Evolutionary conservation across 2,113 vertebrate species (phyloP), one percentile per base, ranked within the genome.

Genomic region (Cheilinus undulatus): DNA sequence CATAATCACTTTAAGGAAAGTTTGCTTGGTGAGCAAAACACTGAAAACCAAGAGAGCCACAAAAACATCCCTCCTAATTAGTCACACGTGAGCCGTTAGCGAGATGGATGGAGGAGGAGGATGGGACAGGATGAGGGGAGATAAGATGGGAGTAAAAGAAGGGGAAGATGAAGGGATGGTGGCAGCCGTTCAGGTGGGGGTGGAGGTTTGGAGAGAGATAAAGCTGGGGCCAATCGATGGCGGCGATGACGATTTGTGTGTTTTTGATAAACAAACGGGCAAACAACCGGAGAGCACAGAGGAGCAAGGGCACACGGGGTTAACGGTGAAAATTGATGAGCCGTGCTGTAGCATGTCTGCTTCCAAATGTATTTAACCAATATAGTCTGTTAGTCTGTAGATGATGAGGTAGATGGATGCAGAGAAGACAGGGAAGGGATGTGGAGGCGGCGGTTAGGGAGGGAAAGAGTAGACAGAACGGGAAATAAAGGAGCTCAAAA

Each of bases 321-420:
- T 52, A 48, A 64, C 13, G 5, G 50, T 3, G 2, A 59, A 22
- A n/a, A 66, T 51, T 75, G 68, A 80, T 6, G 56, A 40, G 57
- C 53, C 50, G 54, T 62, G 70, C 53, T 71, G 76, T 59, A 72
- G 84, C 62, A 71, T 27, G 54, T 70, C 58, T 68, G 60, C 60
- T 83, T 66, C 60, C 64, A 61, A 68, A 79, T 57, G 60, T 23
- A 17, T 80, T 75, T 17, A 45, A 17, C 61, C 38, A 22, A 34
- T 66, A 48, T 26, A 4, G n/a, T 59, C 11, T 34, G 53, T 32
- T 30, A 42, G 20, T n/a, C n/a, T n/a, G 26, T 4, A 23, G 66
- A 56, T 0, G 9, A 28, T n/a, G 26, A 67, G 46, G 50, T 15
- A 26, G 75, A 73, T 43, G 52, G 46, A 60, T 52, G 57, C 3